Evolutionary conservation across 2,888 invertebrate genomes (phyloP), one percentile per base, ranked within the genome.

Genomic region (Agapostemon virescens): DNA sequence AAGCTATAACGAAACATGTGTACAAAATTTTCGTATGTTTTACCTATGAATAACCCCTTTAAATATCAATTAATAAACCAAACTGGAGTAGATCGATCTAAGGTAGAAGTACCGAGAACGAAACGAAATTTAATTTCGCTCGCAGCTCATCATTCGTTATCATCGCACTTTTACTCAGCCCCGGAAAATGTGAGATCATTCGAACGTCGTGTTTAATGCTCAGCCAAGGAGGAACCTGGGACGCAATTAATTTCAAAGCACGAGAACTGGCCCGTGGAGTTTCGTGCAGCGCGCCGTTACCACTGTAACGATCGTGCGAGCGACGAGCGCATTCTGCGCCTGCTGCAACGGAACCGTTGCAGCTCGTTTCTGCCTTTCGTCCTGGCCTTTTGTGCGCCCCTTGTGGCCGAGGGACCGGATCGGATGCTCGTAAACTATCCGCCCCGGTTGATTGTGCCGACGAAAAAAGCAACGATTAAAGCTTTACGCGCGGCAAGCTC

Each of bases 191-290:
- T 63, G 75, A 69, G 77, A 84, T 82, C 83, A 83, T 81, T 85
- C 84, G 82, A 83, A 85, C 80, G 84, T 82, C 77, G 79, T 74
- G 84, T 84, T 84, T 87, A 87, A 84, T 84, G 83, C 76, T 30
- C 67, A 69, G 55, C 68, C 68, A 55, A 49, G 69, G 76, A 69
- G 83, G 63, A 82, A 63, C 73, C 74, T 67, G 79, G 72, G 84
- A 85, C 84, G 78, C 82, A 80, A 87, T 87, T 87, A 87, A 87
- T 87, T 84, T 84, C 79, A 79, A 76, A 77, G 70, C 79, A 79
- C 79, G 78, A 77, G 83, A 66, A 66, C 66, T 42, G 73, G 72
- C 69, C 63, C 69, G 66, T 74, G 77, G 79, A 77, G 79, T 82
- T 84, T 81, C 85, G 82, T 82, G 78, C 72, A 75, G 68, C 74